A percentile compares a stretch with the other conserved stretches of the same genome.
phyloP scores from a whole-genome alignment of 1,140 invertebrate genomes.

The Prorops nasuta region DNA sequence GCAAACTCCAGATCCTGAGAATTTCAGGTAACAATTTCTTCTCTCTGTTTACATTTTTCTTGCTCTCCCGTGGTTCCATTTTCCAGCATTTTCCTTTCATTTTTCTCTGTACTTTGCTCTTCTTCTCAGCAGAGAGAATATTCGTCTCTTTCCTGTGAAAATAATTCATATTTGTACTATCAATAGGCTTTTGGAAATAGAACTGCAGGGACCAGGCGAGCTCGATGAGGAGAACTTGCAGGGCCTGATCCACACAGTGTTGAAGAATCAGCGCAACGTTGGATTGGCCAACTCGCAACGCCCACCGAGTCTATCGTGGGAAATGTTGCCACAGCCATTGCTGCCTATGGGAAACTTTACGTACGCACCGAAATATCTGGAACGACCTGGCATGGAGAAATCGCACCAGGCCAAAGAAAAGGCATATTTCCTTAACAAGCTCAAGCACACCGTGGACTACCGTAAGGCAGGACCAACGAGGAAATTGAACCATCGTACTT shows the following conservation, averaged over 20 bases:
- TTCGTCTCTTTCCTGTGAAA: too few relatives aligned
- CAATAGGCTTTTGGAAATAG: slow-evolving; percentile 43
- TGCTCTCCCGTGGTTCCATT: neutral
- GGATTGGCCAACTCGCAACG: slow-evolving; percentile 25
- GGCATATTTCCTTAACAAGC: slow-evolving; percentile 43
- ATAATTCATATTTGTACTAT: too few relatives aligned
- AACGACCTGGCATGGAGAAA: neutral
- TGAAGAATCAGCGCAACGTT: slow-evolving; percentile 23
- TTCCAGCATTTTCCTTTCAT: neutral
- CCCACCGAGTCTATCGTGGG: too few relatives aligned
- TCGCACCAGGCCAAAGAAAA: slow-evolving; percentile 32
- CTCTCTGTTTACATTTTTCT: neutral
- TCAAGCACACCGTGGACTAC: slow-evolving; percentile 44
- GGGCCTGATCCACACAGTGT: slow-evolving; percentile 35
- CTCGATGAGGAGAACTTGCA: slow-evolving; percentile 34
- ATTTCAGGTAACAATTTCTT: slow-evolving; percentile 26
- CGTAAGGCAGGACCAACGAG: slow-evolving; percentile 14
- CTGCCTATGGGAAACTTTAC: slow-evolving; percentile 28
- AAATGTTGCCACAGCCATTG: slow-evolving; percentile 42
- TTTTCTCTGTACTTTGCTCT: too few relatives aligned
- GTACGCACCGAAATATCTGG: neutral
- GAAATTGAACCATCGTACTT: neutral
- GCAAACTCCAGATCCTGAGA: slow-evolving; percentile 34
- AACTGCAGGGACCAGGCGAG: slow-evolving; percentile 34
- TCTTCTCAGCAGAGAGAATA: too few relatives aligned